Base-by-base conservation (phyloP, 2,888 invertebrate species). In the Xestia ashworthii region DNA sequence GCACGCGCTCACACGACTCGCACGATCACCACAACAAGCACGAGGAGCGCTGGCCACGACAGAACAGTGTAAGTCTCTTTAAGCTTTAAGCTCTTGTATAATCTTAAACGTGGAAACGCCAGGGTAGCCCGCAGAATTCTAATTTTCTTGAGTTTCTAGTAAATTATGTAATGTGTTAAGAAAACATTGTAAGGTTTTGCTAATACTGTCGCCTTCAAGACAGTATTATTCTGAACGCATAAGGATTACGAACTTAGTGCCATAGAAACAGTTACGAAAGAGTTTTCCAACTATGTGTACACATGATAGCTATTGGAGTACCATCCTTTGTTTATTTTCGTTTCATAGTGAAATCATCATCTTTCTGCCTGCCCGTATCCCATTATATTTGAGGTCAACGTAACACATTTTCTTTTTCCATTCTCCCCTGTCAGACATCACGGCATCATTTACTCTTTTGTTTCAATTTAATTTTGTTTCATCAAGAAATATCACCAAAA, bases 1-100 rank as follows among this genome's bases (percentile, higher is more conserved):
- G 98, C 84, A 98, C 98, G 53, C 91, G 95, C 46, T 93, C n/a
- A n/a, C n/a, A 91, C 0, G 96, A 95, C 91, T 95, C 96, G 9
- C 90, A 94, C 1, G 96, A 96, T 87, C 90, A 92, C 19, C 81
- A 91, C 93, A 86, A 93, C 93, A 90, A 96, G 91, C 90, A 94
- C 84, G 94, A 89, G 95, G 93, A 93, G 89, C 93, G 95, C 75
- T 98, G 98, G 98, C 98, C 98, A 5, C 93, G 98, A 44, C 98
- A 98, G 93, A 98, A 98, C 92, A 98, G 98, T 89, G 98, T 98
- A 6, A 50, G 50, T 41, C 6, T 41, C 6, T 32, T 2, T 32
- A 32, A 32, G 32, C 32, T 32, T 32, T 32, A 5, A 41, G 41
- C 41, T 41, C 41, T 41, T 41, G 0, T 41, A 41, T 41, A 41